Conservation (phyloP, 2,888 invertebrate species). For the Dryobotodes eremita region DNA sequence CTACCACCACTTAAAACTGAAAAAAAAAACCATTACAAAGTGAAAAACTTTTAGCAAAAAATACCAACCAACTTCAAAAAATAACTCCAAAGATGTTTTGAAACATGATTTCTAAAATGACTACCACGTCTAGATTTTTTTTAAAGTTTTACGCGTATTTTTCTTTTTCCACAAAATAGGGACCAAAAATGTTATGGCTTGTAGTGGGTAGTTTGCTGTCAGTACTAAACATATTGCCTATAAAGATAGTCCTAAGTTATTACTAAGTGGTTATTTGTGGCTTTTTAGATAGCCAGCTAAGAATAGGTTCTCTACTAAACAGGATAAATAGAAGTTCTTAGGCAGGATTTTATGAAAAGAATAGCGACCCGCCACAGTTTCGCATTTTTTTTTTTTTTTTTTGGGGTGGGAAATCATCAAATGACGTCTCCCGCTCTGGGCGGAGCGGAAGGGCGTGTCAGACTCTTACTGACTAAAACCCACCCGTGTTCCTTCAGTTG, state of each 20-base stretch:
- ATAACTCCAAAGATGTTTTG: not conserved
- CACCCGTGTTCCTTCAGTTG: too few relatives aligned
- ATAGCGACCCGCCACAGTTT: too few relatives aligned
- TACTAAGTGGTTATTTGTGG: constrained; percentile 28
- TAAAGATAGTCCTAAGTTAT: constrained; percentile 42
- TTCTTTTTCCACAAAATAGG: constrained; percentile 6
- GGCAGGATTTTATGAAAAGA: too few relatives aligned
- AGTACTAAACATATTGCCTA: constrained; percentile 29
- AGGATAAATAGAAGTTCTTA: not conserved
- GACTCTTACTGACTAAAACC: too few relatives aligned
- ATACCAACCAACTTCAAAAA: too few relatives aligned
- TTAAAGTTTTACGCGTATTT: not conserved
- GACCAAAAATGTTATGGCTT: not conserved
- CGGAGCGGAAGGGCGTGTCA: too few relatives aligned
- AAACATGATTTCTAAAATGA: not conserved
- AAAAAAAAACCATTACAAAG: too few relatives aligned
- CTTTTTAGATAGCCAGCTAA: constrained; percentile 6
- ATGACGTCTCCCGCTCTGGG: too few relatives aligned
- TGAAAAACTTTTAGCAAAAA: too few relatives aligned
- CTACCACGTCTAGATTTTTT: not conserved
- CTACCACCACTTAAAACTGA: too few relatives aligned
- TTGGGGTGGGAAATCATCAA: too few relatives aligned
- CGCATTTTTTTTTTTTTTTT: too few relatives aligned
- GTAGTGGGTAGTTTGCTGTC: constrained; percentile 22
- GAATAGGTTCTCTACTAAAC: not conserved